Evolutionary conservation across 1,140 invertebrate genomes (phyloP), one percentile per base, ranked within the genome.

Genomic region (Goniozus legneri): DNA sequence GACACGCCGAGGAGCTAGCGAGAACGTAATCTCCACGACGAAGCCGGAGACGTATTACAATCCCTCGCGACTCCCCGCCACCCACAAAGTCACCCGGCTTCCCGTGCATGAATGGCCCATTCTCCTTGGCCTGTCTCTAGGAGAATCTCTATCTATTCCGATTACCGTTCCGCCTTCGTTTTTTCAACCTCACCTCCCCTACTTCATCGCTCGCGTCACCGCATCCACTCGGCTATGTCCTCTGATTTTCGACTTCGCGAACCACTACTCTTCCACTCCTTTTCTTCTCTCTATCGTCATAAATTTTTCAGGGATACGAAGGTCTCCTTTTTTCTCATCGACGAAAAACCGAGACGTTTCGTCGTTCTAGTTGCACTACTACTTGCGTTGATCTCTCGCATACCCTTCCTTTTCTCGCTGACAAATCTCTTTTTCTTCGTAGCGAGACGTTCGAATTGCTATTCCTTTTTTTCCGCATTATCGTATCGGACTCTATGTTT

Each of bases 21-120:
- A n/a, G 59, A 52, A 67, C 71, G 69, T 72, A 76, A 75, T 75
- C 73, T 76, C 73, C 59, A 69, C 67, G 71, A 69, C 69, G 63
- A 36, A 65, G 58, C 56, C 51, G 54, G 68, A 71, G 69, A 67
- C 65, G 69, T 69, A 73, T 76, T 74, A 73, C 69, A 72, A 73
- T 73, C 57, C 60, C 63, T 56, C 56, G 56, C n/a, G n/a, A 27
- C 24, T 6, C 56, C 64, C 52, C 67, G 67, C 57, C 64, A 60
- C 61, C 62, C 58, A 64, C 66, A 41, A 58, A 67, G 65, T 64
- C 65, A 58, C 50, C 62, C 56, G 44, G 57, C 51, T n/a, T 60
- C 50, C 60, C 56, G 60, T 64, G 57, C 54, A 68, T 69, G 69
- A 73, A 73, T 71, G 64, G 69, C 62, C 64, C 61, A 71, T 73